Percentiles rank a stretch among this genome's conserved stretches.
These are phyloP conservation scores for Azemiops feae DNA, from an alignment of 2,113 vertebrate species.

Conservation along the genomic window DNA sequence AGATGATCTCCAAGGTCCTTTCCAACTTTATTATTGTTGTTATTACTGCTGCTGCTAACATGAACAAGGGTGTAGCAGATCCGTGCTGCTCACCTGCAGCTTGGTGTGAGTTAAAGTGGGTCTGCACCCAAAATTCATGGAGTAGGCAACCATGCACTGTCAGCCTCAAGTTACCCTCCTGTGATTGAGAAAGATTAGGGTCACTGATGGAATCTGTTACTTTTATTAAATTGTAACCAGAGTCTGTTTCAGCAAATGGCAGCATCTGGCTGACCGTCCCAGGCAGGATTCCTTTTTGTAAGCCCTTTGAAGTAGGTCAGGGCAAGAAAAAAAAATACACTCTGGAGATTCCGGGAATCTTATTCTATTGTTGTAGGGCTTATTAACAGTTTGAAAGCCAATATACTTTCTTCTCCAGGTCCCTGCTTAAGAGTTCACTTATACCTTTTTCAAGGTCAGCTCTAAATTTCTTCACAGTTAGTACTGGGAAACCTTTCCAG, in stretches of 20 bases:
- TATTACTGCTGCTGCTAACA: no score
- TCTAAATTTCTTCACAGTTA: neutral
- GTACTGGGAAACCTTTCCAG: neutral
- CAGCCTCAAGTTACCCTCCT: neutral
- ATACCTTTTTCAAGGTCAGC: neutral
- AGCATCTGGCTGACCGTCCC: neutral
- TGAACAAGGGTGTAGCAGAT: neutral
- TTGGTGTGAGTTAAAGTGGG: neutral
- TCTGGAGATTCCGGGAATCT: neutral
- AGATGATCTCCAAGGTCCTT: no score
- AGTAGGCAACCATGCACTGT: neutral
- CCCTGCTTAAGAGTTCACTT: neutral
- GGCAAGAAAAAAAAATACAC: neutral
- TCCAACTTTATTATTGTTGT: no score
- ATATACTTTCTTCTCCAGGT: neutral
- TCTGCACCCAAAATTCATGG: neutral
- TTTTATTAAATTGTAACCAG: neutral
- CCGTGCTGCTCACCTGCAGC: neutral
- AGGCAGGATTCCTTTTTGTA: neutral
- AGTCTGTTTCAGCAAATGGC: neutral
- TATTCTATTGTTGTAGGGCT: neutral
- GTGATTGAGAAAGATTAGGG: neutral
- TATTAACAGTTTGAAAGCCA: neutral
- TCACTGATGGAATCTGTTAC: neutral
- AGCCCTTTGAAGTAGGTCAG: neutral